Base-by-base conservation (phyloP, 2,888 invertebrate species). In the Megalurothrips usitatus region DNA sequence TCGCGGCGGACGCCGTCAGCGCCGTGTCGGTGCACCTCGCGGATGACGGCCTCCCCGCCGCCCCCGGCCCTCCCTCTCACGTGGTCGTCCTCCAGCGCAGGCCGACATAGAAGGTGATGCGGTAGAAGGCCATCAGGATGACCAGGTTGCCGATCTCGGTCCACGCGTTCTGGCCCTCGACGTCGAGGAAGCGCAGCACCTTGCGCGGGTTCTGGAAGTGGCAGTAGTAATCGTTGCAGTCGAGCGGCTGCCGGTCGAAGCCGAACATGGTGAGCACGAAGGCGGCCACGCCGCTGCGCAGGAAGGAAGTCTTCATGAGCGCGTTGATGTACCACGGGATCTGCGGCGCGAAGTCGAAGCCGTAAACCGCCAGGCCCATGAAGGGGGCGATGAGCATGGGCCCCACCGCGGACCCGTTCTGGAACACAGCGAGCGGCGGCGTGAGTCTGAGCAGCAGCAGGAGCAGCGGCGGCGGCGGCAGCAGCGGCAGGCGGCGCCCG, bases 351-450 rank as follows among this genome's bases (percentile, higher is more conserved):
- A 92, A 92, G 86, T 92, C 92, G 83, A 92, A 92, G 0, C 92
- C 92, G 86, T 92, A 92, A 82, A 92, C 90, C 0, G 91, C 92
- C 23, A 92, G 86, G 1, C 92, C 92, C 81, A 92, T 89, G 84
- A 92, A 91, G 0, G 92, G 92, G 0, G 92, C 92, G 78, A 92
- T 90, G 0, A 90, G 87, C 81, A 91, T 87, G 0, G 92, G 92
- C 0, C 92, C 92, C 79, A 92, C 90, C 10, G 92, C 92, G 82
- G 91, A 91, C 43, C 92, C 92, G 83, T 92, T 92, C 92, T 92
- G 88, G 12, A 88, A 88, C 82, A 28, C 82, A 12, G 58, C 17
- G 4, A 43, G 49, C 49, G 81, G 47, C 19, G 28, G 43, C 23
- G 17, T 43, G 43, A 19, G 63, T 34, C 34, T 43, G 34, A 43